Evolutionary conservation across 2,113 vertebrate species (phyloP).

Genomic region (Puma concolor): DNA sequence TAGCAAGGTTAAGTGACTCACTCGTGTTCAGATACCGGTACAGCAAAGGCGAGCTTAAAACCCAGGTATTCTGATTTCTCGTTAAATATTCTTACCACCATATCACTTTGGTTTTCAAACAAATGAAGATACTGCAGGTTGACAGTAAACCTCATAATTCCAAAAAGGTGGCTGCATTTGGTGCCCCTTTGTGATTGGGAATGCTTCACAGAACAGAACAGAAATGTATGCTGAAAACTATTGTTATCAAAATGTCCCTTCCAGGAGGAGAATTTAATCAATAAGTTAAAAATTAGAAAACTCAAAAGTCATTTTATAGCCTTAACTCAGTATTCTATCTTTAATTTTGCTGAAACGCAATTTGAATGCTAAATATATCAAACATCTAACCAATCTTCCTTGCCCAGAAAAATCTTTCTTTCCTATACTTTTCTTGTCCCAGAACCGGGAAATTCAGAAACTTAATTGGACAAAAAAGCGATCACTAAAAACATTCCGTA

Average conservation of each 20-base stretch:
- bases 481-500: slow-evolving; percentile 39
- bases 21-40: neutral
- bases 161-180: slow-evolving; percentile 18
- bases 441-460: slow-evolving; percentile 35
- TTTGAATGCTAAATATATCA: slow-evolving; percentile 22
- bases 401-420: slow-evolving; percentile 23
- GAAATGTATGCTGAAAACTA: slow-evolving; percentile 36
- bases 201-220: slow-evolving; percentile 31
- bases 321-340: slow-evolving; percentile 41
- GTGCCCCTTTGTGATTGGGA: neutral
- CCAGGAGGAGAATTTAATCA: neutral
- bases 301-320: slow-evolving; percentile 23
- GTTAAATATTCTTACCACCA: slow-evolving; percentile 28
- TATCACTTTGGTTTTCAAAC: slow-evolving; percentile 28
- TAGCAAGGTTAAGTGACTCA: neutral
- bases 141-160: neutral
- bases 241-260: slow-evolving; percentile 38
- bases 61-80: neutral
- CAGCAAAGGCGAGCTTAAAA: slow-evolving; percentile 2
- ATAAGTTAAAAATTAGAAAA: slow-evolving; percentile 11
- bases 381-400: slow-evolving; percentile 29
- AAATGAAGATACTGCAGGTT: slow-evolving; percentile 29
- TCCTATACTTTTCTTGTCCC: neutral
- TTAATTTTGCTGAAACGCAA: slow-evolving; percentile 41
- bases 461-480: slow-evolving; percentile 1